Base-by-base conservation (phyloP, 2,888 invertebrate genomes). In the Cerceris rybyensis region DNA sequence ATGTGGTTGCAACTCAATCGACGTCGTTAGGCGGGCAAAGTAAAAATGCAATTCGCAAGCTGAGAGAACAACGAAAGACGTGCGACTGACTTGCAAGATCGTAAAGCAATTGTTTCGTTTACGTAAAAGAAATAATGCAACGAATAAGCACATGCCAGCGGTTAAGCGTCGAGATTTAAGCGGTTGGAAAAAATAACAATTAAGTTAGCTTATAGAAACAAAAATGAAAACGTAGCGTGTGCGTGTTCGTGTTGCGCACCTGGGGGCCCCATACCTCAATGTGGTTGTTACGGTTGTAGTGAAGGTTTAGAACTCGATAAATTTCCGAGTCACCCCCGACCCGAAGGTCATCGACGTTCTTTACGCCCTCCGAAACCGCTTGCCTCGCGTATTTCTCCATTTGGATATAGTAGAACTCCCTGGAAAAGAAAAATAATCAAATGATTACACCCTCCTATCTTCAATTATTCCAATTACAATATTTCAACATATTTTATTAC, bases 311-410 rank as follows among this genome's bases (percentile, higher is more conserved):
- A 91, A 98, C 98, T 93, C 99, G 95, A 94, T 98, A 99, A 88
- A 99, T 95, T 93, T 99, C 99, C 78, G 98, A 98, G 93, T 99
- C 99, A 73, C 96, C 96, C 80, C 97, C 97, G 75, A 99, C 98
- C 92, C 96, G 96, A 78, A 99, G 94, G 91, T 99, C 98, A 86
- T 99, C 98, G 17, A 96, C 95, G 90, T 95, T 96, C 93, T 98
- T 98, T 89, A 98, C 95, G 80, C 99, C 99, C 94, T 99, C 99
- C 88, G 98, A 98, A 90, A 99, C 96, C 63, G 98, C 98, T 93
- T 99, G 99, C 88, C 99, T 95, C 81, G 99, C 99, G 94, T 98
- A 99, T 93, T 99, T 99, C 94, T 99, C 99, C 99, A 99, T 99
- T 94, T 99, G 99, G 93, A 99, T 99, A 94, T 99, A 99, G 95